Conservation (phyloP, 92 coral and sea anemone genomes). For the Umimayanthus kanabou region DNA sequence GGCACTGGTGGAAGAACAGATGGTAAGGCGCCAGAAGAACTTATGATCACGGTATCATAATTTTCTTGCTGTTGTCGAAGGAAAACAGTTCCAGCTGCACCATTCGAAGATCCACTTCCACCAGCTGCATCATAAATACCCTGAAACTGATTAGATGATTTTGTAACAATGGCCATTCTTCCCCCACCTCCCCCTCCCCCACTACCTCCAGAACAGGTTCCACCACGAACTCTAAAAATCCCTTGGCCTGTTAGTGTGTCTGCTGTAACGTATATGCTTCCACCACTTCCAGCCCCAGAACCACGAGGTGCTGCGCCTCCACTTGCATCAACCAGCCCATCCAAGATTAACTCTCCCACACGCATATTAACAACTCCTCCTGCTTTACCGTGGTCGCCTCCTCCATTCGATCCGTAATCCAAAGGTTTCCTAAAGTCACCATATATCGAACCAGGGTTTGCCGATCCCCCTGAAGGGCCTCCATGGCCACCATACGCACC, state of each 20-base stretch:
- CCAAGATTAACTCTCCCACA: conserved; percentile 41
- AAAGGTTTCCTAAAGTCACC: conserved; percentile 51
- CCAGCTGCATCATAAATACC: conserved; percentile 62
- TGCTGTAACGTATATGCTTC: conserved; percentile 48
- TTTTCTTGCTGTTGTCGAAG: conserved; percentile 43
- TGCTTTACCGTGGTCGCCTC: conserved; percentile 57
- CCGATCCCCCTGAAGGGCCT: conserved; percentile 47
- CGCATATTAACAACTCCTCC: conserved; percentile 56
- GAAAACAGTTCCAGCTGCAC: conserved; percentile 61
- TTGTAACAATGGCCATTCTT: conserved; percentile 46
- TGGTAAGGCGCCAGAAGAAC: conserved; percentile 43
- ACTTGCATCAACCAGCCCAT: conserved; percentile 56
- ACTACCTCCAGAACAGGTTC: conserved; percentile 33
- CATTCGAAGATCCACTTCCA: conserved; percentile 50
- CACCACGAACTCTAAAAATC: conserved; percentile 56
- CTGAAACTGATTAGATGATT: conserved; percentile 35
- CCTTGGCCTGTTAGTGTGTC: conserved; percentile 51
- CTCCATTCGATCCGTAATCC: conserved; percentile 66
- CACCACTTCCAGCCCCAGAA: conserved; percentile 72
- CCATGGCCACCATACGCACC: conserved; percentile 62
- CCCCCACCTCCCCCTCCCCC: conserved; percentile 75
- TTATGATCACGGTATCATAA: conserved; percentile 47
- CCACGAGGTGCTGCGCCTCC: conserved; percentile 44
- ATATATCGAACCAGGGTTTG: conserved; percentile 26
- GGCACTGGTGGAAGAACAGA: conserved; percentile 41